Conservation (phyloP, 2,888 invertebrate genomes). For the Himalopsyche japonica region DNA sequence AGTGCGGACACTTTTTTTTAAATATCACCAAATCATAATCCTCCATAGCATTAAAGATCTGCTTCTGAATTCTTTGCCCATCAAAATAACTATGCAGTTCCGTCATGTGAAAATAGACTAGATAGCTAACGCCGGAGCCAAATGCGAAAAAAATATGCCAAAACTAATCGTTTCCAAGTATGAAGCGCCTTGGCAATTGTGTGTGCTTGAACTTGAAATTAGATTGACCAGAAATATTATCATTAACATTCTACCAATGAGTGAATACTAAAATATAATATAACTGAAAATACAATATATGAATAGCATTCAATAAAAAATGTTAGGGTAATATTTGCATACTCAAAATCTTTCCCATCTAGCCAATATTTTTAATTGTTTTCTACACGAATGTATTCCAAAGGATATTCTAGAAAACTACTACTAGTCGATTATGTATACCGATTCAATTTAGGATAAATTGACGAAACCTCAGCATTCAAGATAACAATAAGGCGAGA, state of each 20-base stretch:
- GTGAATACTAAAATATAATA: not conserved
- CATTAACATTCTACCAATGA: not conserved
- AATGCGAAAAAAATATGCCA: not conserved
- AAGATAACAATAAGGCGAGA: too few species aligned
- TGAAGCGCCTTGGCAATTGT: not conserved
- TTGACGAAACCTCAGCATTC: too few species aligned
- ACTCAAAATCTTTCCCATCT: not conserved
- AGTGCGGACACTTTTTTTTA: not conserved
- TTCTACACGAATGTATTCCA: too few species aligned
- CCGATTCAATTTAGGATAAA: too few species aligned
- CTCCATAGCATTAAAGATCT: not conserved
- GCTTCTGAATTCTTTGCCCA: not conserved
- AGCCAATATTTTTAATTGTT: not conserved
- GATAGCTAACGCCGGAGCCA: not conserved
- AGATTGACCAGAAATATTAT: not conserved
- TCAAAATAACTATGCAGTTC: not conserved
- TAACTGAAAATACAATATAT: not conserved
- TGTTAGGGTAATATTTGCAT: not conserved
- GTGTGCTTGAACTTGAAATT: not conserved
- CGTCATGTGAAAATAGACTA: not conserved
- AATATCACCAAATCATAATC: not conserved
- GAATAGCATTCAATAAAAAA: not conserved
- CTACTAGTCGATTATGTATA: too few species aligned
- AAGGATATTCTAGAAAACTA: too few species aligned
- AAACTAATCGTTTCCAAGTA: not conserved